Base-by-base conservation (phyloP, 2,888 invertebrate genomes). In the Drosophila siamana region DNA sequence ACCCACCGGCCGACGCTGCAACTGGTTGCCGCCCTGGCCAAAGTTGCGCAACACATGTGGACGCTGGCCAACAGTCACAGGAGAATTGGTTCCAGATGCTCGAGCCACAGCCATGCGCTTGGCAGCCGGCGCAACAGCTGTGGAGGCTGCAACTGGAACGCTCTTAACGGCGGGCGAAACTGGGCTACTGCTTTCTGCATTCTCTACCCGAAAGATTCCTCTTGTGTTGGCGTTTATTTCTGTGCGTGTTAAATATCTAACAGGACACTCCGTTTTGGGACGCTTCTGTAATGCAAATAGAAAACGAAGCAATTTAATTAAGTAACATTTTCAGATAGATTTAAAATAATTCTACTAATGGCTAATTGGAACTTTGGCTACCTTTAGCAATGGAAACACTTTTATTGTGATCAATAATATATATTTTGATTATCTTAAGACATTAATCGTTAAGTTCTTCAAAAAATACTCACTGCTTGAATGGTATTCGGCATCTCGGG, bases 181-280 rank as follows among this genome's bases (percentile, higher is more conserved):
- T 9, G 60, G 50, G 40, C 75, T 73, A 30, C 74, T 56, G 28
- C 73, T 57, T 11, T 76, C 80, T n/a, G 83, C 73, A 11, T 44
- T 46, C 1, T 85, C 83, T 26, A 85, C 41, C 8, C 92, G 91
- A 26, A 92, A 90, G 24, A 92, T 91, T 15, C 92, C 92, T 33
- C 91, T 90, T 59, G 71, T 86, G 28, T 88, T 85, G 59, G 80
- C 84, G 16, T 77, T 70, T 61, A 90, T 81, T 65, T 92, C 92
- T 36, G 91, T 88, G 67, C 91, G 91, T 26, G 91, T 78, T 51
- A 92, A 74, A 71, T 92, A 89, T n/a, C 92, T 91, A 61, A 92
- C 88, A 67, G 91, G 90, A 61, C 92, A 90, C 74, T 92, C 92
- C 26, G 78, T 69, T 79, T 91, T 92, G 60, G 84, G 86, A 30